These are phyloP conservation scores for Dermochelys coriacea DNA, from an alignment of 2,797 vertebrate species.

Conservation along the genomic window DNA sequence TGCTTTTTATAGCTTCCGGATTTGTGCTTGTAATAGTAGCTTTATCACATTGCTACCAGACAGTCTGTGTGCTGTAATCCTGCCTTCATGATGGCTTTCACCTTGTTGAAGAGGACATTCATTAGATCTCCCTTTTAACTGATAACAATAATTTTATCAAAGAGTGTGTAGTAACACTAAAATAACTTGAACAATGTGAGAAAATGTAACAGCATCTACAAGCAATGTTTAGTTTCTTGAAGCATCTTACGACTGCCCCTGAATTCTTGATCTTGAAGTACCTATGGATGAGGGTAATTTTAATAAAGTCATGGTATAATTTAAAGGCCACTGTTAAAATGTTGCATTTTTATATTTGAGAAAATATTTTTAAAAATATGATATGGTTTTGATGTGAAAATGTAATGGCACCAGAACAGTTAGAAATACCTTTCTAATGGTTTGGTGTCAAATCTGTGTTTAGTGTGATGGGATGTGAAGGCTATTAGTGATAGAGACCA, in stretches of 20 bases:
- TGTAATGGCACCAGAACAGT: neutral
- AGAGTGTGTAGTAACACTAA: neutral
- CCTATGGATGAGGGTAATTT: neutral
- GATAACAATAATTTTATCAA: slow-evolving; percentile 31
- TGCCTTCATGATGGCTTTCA: slow-evolving; percentile 55
- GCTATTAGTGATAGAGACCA: neutral
- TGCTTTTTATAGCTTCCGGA: slow-evolving; percentile 59
- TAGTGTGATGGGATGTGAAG: neutral
- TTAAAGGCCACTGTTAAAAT: neutral
- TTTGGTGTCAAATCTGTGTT: neutral
- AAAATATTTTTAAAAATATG: neutral
- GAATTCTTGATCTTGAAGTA: neutral
- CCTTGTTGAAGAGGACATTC: slow-evolving; percentile 42
- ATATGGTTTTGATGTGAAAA: neutral
- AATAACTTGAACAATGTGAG: neutral
- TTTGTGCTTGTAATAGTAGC: slow-evolving; percentile 42
- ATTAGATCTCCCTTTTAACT: slow-evolving; percentile 26
- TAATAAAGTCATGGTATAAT: neutral
- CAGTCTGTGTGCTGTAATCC: slow-evolving; percentile 27
- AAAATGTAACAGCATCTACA: neutral
- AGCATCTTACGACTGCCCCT: neutral
- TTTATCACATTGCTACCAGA: slow-evolving; percentile 45
- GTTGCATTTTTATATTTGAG: neutral
- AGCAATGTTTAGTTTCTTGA: neutral
- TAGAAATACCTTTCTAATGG: neutral